Percentiles rank a stretch among this genome's conserved stretches.
phyloP scores from a whole-genome alignment of 1,140 invertebrate genomes.

The Drosophila grimshawi region DNA sequence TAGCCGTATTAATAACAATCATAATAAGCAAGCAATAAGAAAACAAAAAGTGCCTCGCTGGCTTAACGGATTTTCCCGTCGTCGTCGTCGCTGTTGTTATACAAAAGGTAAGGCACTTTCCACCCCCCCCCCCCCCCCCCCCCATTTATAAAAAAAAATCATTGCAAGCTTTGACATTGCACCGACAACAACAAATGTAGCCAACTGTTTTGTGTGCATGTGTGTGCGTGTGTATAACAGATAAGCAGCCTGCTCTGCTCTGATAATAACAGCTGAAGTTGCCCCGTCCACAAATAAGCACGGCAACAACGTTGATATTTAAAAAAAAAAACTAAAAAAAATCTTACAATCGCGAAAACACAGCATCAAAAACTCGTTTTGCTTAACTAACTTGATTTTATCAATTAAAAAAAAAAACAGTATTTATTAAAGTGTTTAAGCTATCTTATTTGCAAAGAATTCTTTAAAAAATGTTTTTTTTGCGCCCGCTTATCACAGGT shows the following conservation, averaged over 20 bases:
- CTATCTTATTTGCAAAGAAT: slow-evolving; percentile 47
- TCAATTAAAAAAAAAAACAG: slow-evolving; percentile 25
- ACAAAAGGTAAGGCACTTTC: slow-evolving; percentile 49
- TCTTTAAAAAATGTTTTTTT: slow-evolving; percentile 34
- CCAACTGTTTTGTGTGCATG: background rate
- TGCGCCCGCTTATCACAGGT: slow-evolving; percentile 50
- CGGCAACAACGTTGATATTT: background rate
- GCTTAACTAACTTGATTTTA: slow-evolving; percentile 40
- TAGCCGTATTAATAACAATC: slow-evolving; percentile 39
- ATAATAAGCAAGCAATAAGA: slow-evolving; percentile 39
- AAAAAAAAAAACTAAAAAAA: background rate
- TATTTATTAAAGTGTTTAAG: slow-evolving; percentile 53
- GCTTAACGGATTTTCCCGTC: slow-evolving; percentile 39
- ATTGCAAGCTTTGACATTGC: slow-evolving; percentile 46
- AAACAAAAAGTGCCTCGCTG: slow-evolving; percentile 45
- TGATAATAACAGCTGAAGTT: slow-evolving; percentile 48
- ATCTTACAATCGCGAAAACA: too few relatives aligned
- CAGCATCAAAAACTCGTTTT: slow-evolving; percentile 14
- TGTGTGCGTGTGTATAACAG: slow-evolving; percentile 9
- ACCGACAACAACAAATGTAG: slow-evolving; percentile 26
- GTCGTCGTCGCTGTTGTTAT: slow-evolving; percentile 14
- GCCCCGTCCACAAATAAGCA: slow-evolving; percentile 27
- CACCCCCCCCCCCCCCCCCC: too few relatives aligned
- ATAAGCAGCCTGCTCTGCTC: slow-evolving; percentile 37
- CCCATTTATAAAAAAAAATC: slow-evolving; percentile 13